Evolutionary conservation across 1,140 invertebrate species (phyloP), one percentile per base, ranked within the genome.

Genomic region (Ditylenchus dipsaci): DNA sequence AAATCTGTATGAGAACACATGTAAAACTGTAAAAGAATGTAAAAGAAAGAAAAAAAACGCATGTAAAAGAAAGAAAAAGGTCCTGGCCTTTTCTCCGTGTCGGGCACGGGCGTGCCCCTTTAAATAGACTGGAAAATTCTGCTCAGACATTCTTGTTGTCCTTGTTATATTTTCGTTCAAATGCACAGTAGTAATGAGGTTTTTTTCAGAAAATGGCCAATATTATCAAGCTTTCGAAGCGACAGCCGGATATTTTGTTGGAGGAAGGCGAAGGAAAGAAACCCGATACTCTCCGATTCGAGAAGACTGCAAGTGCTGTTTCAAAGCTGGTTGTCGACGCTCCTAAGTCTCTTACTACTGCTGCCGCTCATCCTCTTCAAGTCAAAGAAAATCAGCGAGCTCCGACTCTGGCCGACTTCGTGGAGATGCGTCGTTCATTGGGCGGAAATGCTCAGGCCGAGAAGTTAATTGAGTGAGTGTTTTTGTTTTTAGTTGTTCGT

Each of bases 391-490:
- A 45, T 30, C 78, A 62, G 21, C 59, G 76, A 23, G 63, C 63
- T 26, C 71, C 58, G 29, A 67, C 33, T 30, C 11, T 76, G n/a
- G 67, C 17, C 42, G 63, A 65, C 9, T 45, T 78, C n/a, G 43
- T 76, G 21, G 68, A 67, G 13, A 57, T 77, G 53, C 74, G 73
- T 3, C 75, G 75, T 11, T n/a, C 42, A n/a, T 8, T 76, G 42
- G 72, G 58, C 27, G 75, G 75, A 30, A 67, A n/a, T 57, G 47
- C 78, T 19, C 67, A 75, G 30, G 78, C 75, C 26, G 75, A 77
- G 33, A 78, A 77, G 27, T 68, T 71, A 27, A 75, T 76, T 59
- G 63, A 77, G 75, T 77, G 56, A 1, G 75, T 56, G 23, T 29
- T 21, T 47, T 68, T 53, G 9, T 45, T n/a, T 19, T 21, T 61